These are phyloP conservation scores for Halictus rubicundus DNA, from an alignment of 1,140 invertebrate species.

Conservation along the genomic window DNA sequence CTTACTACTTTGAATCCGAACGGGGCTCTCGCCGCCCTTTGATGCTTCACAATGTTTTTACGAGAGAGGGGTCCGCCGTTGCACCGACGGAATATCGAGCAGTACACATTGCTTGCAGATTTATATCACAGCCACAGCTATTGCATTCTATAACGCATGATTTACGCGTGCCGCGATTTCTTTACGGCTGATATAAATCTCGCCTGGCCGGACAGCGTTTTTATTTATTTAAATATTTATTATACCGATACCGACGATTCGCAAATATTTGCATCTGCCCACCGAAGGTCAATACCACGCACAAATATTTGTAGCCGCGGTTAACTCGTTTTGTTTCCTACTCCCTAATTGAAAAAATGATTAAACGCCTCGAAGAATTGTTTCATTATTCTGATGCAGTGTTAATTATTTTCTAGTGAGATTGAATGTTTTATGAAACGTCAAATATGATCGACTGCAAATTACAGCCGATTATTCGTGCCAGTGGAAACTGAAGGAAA, in stretches of 20 bases:
- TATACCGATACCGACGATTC: neutral
- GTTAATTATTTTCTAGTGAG: too few species aligned
- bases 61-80: conserved; percentile 26
- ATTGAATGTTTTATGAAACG: too few species aligned
- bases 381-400: too few species aligned
- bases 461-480: too few species aligned
- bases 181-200: neutral
- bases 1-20: conserved; percentile 69
- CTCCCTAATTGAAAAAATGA: too few species aligned
- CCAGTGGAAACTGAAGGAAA: too few species aligned
- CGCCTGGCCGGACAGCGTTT: neutral
- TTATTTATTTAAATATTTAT: neutral
- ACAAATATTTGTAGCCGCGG: too few species aligned
- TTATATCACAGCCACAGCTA: conserved; percentile 24
- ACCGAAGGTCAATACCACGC: neutral
- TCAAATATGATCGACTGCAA: too few species aligned
- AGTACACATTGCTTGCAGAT: conserved; percentile 37
- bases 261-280: neutral
- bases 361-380: too few species aligned
- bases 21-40: conserved; percentile 56
- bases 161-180: neutral
- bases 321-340: too few species aligned
- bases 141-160: neutral
- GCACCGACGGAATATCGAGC: conserved; percentile 48
- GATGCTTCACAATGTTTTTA: conserved; percentile 55